Conservation (phyloP, 2,797 vertebrate genomes). For the Acropternis orthonyx region DNA sequence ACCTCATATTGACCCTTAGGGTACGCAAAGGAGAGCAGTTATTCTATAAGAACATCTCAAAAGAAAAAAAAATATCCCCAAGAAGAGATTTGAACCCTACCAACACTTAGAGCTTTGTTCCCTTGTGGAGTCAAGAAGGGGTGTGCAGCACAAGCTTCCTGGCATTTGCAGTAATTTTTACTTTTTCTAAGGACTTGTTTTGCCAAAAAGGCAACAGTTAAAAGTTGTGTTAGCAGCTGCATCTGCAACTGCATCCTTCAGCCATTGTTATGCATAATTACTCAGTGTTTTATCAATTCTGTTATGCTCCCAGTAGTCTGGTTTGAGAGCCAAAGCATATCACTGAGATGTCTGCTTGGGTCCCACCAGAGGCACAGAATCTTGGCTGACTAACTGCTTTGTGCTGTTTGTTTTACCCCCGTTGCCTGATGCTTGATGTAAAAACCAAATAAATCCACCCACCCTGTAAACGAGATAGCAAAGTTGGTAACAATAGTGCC, state of each 20-base stretch:
- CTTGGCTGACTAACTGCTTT: neutral
- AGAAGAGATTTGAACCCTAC: neutral
- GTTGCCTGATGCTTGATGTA: neutral
- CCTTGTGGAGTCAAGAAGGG: neutral
- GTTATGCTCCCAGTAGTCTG: neutral
- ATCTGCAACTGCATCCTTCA: neutral
- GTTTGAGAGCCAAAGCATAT: neutral
- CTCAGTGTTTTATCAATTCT: neutral
- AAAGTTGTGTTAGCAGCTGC: neutral
- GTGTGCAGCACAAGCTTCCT: neutral
- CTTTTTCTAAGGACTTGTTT: neutral
- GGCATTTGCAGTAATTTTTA: neutral
- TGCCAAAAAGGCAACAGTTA: neutral
- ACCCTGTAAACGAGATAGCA: neutral
- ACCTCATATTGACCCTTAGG: neutral
- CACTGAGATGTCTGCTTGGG: neutral
- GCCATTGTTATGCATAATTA: neutral
- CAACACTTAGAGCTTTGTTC: neutral
- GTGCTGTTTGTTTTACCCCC: neutral
- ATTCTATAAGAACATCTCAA: neutral
- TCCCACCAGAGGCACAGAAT: neutral
- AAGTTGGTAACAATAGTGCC: neutral
- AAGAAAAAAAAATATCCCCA: neutral
- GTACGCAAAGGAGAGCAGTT: neutral
- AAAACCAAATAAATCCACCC: neutral